phyloP scores from a whole-genome alignment of 2,888 invertebrate genomes.

The Cephus pulcher region DNA sequence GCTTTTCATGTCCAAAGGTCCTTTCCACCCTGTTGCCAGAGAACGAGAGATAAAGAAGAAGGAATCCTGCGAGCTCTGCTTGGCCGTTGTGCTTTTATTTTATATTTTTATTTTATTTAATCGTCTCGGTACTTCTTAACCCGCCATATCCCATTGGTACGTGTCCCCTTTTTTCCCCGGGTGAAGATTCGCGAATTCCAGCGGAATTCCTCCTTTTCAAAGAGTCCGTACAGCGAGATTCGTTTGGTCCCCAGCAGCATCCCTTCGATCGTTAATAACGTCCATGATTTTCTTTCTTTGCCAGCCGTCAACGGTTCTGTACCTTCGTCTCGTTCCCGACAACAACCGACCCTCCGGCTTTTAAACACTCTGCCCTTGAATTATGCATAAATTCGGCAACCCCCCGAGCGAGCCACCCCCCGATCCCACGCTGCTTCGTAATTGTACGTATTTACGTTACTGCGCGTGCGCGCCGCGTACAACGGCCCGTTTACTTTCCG shows the following conservation, averaged over 20 bases:
- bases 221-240: background rate
- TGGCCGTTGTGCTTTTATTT: background rate
- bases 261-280: background rate
- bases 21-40: background rate
- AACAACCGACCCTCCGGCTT: background rate
- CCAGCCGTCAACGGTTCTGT: background rate
- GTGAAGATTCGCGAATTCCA: background rate
- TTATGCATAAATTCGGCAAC: background rate
- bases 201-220: background rate
- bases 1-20: background rate
- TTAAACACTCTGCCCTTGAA: background rate
- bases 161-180: background rate
- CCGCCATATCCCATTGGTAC: background rate
- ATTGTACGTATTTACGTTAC: background rate
- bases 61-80: background rate
- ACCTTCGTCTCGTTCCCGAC: background rate
- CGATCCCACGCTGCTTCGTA: background rate
- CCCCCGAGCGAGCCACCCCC: background rate
- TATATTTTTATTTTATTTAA: background rate
- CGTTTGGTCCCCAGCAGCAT: background rate
- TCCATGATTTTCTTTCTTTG: background rate
- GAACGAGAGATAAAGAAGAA: background rate
- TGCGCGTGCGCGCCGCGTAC: background rate
- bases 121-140: background rate
- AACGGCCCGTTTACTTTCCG: slow-evolving; percentile 6